Percentiles rank a stretch among this genome's conserved stretches.
Evolutionary conservation across 2,888 invertebrate genomes (phyloP).

Genomic region (Margaritifera margaritifera): DNA sequence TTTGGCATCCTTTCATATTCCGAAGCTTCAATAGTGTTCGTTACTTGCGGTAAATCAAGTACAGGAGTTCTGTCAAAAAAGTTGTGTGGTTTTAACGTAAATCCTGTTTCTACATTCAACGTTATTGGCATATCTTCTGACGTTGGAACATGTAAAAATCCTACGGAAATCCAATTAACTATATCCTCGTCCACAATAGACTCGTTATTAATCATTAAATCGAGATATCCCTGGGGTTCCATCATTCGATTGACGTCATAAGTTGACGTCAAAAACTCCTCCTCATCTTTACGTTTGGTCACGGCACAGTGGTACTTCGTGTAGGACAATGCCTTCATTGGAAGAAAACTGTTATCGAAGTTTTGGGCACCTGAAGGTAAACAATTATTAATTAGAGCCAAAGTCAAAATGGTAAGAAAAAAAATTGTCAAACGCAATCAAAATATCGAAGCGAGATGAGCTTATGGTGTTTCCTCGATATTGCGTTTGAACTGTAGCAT

Average conservation of each 20-base stretch:
- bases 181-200: constrained; percentile 27
- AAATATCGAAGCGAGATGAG: too few species aligned
- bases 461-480: too few species aligned
- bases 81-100: constrained; percentile 32
- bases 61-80: constrained; percentile 31
- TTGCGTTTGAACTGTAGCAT: too few species aligned
- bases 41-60: constrained; percentile 23
- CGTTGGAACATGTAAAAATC: constrained; percentile 34
- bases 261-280: constrained; percentile 23
- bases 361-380: constrained; percentile 14
- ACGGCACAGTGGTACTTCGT: constrained; percentile 41
- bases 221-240: constrained; percentile 17
- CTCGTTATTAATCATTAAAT: constrained; percentile 29
- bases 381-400: too few species aligned
- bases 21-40: too few species aligned
- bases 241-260: constrained; percentile 10
- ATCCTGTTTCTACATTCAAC: constrained; percentile 22
- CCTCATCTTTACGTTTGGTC: constrained; percentile 37
- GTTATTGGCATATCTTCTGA: constrained; percentile 39
- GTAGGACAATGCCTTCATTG: constrained; percentile 29
- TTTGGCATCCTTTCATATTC: too few species aligned
- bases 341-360: constrained; percentile 20
- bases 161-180: constrained; percentile 33
- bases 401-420: too few species aligned
- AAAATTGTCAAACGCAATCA: too few species aligned